Evolutionary conservation across 1,140 invertebrate genomes (phyloP), one percentile per base, ranked within the genome.

Genomic region (Zaprionus tsacasi): DNA sequence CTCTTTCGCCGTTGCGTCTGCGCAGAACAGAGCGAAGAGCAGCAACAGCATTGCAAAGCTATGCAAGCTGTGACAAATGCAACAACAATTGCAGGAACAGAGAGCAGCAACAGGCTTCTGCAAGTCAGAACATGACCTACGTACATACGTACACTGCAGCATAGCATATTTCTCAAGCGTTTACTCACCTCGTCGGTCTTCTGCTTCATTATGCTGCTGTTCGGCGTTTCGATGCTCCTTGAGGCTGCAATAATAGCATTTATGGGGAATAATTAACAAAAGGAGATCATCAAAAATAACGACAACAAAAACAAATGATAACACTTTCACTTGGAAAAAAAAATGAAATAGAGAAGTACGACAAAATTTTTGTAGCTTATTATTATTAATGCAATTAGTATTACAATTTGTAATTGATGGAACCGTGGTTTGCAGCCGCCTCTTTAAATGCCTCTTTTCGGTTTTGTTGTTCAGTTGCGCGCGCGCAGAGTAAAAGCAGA

Each of bases 121-220:
- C 45, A 38, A 4, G n/a, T n/a, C 6, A 33, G 30, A 33, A 33
- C 30, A 33, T 33, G 33, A 35, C 33, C 10, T 6, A 35, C 33
- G 33, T 35, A 4, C 6, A 2, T n/a, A 21, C 21, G 21, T 21
- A 21, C 21, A 2, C 21, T 21, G 21, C 21, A 21, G 2, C 21
- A 21, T 21, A 35, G 33, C 33, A 35, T 35, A 35, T 35, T 35
- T 17, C 5, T 54, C 17, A 3, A 35, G 30, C 33, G 33, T 64
- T 7, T 45, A 82, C 82, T 88, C 12, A 88, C 83, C 83, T 88
- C 83, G 63, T 88, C 83, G 64, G 82, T 58, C 55, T 88, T 87
- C 58, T 88, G 83, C 78, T 88, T 85, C 83, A 88, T 88, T 67
- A 75, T 83, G 40, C 61, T 40, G 50, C 13, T 70, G 57, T 13